These are phyloP conservation scores for Megaceryle torquata DNA, from an alignment of 2,113 vertebrate genomes.

Conservation along the genomic window DNA sequence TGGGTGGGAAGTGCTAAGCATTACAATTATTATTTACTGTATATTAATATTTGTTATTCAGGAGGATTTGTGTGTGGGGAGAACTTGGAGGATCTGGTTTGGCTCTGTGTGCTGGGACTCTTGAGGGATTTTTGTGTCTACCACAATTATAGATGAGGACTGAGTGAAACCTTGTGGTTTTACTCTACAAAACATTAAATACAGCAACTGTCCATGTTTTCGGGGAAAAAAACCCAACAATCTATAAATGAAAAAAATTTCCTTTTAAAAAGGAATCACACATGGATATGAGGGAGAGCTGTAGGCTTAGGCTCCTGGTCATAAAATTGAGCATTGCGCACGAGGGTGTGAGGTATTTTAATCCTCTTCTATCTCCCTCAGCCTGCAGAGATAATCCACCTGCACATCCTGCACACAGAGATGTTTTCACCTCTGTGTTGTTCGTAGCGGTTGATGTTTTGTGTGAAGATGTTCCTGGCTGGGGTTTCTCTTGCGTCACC, in stretches of 20 bases:
- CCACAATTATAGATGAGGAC: slow-evolving; percentile 45
- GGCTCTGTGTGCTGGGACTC: background rate
- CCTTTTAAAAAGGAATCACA: background rate
- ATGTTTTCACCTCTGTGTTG: background rate
- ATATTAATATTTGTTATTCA: slow-evolving; percentile 33
- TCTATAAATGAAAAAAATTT: background rate
- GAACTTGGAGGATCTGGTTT: slow-evolving; percentile 12
- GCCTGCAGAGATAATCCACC: background rate
- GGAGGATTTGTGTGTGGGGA: background rate
- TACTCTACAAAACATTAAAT: background rate
- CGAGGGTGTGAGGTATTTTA: background rate
- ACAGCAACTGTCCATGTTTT: background rate
- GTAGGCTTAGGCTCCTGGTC: background rate
- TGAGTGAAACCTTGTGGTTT: slow-evolving; percentile 47
- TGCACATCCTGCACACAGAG: background rate
- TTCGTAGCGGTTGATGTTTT: background rate
- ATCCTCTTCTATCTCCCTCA: background rate
- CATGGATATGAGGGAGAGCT: background rate
- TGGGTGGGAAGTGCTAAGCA: background rate
- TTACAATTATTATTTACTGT: slow-evolving; percentile 33
- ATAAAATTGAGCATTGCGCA: background rate
- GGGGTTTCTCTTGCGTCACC: background rate
- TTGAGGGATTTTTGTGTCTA: slow-evolving; percentile 11
- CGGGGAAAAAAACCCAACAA: background rate
- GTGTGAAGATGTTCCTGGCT: background rate